Evolutionary conservation across 1,140 invertebrate genomes (phyloP).

Genomic region (Branchinecta lindahli): DNA sequence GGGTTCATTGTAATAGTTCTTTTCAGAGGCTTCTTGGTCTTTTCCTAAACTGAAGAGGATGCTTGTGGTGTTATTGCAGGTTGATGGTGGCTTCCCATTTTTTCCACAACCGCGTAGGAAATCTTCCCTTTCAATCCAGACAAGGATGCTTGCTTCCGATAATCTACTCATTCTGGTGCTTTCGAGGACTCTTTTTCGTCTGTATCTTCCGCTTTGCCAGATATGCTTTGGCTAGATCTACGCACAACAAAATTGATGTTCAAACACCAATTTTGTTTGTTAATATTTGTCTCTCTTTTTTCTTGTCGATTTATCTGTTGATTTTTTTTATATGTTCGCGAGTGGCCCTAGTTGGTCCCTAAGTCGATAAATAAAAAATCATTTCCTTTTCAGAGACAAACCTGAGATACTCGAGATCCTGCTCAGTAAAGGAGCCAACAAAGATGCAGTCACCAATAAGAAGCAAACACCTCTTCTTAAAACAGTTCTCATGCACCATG

Average conservation of each 20-base stretch:
- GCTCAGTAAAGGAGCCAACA: too few relatives aligned
- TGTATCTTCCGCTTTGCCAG: background rate
- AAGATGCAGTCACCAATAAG: too few relatives aligned
- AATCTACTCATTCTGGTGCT: slow-evolving; percentile 1
- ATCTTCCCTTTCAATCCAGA: too few relatives aligned
- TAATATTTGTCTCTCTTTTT: background rate
- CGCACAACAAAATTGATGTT: background rate
- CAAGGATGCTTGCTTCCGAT: slow-evolving; percentile 1
- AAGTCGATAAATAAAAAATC: background rate
- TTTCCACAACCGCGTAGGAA: background rate
- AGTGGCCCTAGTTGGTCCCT: slow-evolving; percentile 4
- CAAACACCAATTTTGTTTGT: background rate
- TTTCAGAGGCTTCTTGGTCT: background rate
- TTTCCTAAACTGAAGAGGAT: slow-evolving; percentile 2
- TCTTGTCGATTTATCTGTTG: background rate
- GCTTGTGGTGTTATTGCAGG: background rate
- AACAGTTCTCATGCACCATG: too few relatives aligned
- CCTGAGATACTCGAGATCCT: too few relatives aligned
- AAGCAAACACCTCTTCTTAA: too few relatives aligned
- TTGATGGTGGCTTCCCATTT: slow-evolving; percentile 7
- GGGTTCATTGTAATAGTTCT: slow-evolving; percentile 5
- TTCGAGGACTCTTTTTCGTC: background rate
- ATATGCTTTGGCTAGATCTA: background rate
- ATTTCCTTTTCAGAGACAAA: too few relatives aligned
- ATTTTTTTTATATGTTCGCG: background rate